Base-by-base conservation (phyloP, 2,888 invertebrate species). In the Pammene aurita region DNA sequence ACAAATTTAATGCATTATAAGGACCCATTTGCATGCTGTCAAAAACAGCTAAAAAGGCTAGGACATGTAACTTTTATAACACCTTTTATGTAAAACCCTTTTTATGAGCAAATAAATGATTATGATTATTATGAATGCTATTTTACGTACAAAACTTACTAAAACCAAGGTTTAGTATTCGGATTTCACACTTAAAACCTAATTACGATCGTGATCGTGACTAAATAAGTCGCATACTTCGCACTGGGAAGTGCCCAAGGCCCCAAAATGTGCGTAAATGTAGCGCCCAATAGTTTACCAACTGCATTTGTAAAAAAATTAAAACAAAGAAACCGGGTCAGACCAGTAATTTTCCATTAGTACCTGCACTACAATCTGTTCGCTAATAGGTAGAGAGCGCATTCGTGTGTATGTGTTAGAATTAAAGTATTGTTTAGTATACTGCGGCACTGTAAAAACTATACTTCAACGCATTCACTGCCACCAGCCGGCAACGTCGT, bases 291-390 rank as follows among this genome's bases (percentile, higher is more conserved):
- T 66, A 72, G 73, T 74, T 76, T 26, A 72, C 74, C 73, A 73
- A 74, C 58, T 74, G 75, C 63, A 58, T 74, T 71, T 72, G 76
- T 16, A 80, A 84, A 83, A 84, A 84, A 79, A 78, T 80, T 80
- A 76, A 83, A 78, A 84, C 84, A 84, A 84, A 84, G 86, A 84
- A 88, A 85, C 85, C 80, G 85, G 87, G 88, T 85, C 89, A 84
- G 73, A 71, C 73, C 79, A 75, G 83, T 83, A 80, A 82, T 85
- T 84, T 84, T 85, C 86, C 86, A 85, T 80, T 83, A 77, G 76
- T 79, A 76, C 72, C 75, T 80, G 77, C 78, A 80, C 66, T 81
- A 76, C 44, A 71, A 64, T 63, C 11, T 74, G 62, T 74, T 74
- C 82, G 63, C 74, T 76, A 61, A 72, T 75, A 56, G n/a, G n/a